Conservation (phyloP, 2,113 vertebrate species). For the Ammodytes marinus region DNA sequence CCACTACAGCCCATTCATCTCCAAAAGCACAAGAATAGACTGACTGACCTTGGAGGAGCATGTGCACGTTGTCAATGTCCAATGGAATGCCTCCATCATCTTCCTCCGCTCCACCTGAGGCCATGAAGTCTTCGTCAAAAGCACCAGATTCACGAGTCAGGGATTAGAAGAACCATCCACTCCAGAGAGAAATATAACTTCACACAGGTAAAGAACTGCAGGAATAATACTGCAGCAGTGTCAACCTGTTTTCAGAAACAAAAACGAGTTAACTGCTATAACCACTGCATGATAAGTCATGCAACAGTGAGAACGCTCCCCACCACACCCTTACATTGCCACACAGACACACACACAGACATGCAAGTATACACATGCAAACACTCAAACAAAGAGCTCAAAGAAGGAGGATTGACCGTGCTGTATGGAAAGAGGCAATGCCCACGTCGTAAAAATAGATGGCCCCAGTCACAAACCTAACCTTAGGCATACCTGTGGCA, state of each 20-base stretch:
- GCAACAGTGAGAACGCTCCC: constrained; percentile 27
- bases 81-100: constrained; percentile 64
- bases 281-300: constrained; percentile 47
- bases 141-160: not conserved
- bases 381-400: constrained; percentile 30
- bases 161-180: not conserved
- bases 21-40: constrained; percentile 50
- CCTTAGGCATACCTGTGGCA: constrained; percentile 61
- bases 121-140: constrained; percentile 60
- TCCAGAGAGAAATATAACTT: not conserved
- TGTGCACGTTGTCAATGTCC: constrained; percentile 80
- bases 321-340: constrained; percentile 50
- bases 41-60: constrained; percentile 82
- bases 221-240: not conserved
- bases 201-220: not conserved
- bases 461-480: constrained; percentile 17
- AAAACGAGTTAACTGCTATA: not conserved
- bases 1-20: constrained; percentile 6
- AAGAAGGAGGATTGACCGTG: not conserved
- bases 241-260: not conserved
- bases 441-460: constrained; percentile 22
- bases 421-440: not conserved
- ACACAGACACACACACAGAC: constrained; percentile 19
- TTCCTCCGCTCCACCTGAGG: constrained; percentile 63
- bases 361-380: constrained; percentile 64